Evolutionary conservation across 2,113 vertebrate genomes (phyloP).

Genomic region (Limnothrissa miodon): DNA sequence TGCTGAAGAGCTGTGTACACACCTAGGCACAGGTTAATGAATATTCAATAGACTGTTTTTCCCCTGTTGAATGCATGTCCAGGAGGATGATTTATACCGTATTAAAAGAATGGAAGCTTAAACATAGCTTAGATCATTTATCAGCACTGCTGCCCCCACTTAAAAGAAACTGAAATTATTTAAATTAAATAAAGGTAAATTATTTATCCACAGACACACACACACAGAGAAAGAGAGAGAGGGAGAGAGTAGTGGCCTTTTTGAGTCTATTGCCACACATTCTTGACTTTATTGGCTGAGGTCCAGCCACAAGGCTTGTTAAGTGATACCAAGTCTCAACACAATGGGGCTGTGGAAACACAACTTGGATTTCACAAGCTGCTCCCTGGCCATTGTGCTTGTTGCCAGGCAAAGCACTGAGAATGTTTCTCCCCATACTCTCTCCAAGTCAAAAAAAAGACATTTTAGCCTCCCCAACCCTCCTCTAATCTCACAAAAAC

Average conservation of each 20-base stretch:
- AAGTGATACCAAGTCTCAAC: conserved; percentile 46
- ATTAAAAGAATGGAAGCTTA: conserved; percentile 39
- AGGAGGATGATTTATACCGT: conserved; percentile 50
- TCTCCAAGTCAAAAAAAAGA: conserved; percentile 16
- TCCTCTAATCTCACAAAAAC: not conserved
- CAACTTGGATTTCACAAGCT: conserved; percentile 40
- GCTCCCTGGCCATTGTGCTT: conserved; percentile 34
- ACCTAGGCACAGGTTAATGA: conserved; percentile 76
- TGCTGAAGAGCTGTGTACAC: conserved; percentile 76
- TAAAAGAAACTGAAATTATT: not conserved
- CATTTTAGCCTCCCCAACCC: conserved; percentile 13
- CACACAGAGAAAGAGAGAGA: no score
- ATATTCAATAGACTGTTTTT: conserved; percentile 74
- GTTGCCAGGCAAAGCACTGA: conserved; percentile 42
- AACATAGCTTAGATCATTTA: no score
- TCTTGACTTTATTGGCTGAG: conserved; percentile 43
- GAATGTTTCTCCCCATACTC: conserved; percentile 30
- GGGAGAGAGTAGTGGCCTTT: conserved; percentile 28
- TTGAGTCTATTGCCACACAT: conserved; percentile 33
- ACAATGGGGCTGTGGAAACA: conserved; percentile 38
- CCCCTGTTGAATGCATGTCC: conserved; percentile 48
- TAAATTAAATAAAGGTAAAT: not conserved
- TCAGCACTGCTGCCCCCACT: not conserved
- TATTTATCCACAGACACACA: conserved; percentile 19
- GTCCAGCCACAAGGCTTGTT: conserved; percentile 40